phyloP scores from a whole-genome alignment of 2,888 invertebrate species.

The Aromia moschata region DNA sequence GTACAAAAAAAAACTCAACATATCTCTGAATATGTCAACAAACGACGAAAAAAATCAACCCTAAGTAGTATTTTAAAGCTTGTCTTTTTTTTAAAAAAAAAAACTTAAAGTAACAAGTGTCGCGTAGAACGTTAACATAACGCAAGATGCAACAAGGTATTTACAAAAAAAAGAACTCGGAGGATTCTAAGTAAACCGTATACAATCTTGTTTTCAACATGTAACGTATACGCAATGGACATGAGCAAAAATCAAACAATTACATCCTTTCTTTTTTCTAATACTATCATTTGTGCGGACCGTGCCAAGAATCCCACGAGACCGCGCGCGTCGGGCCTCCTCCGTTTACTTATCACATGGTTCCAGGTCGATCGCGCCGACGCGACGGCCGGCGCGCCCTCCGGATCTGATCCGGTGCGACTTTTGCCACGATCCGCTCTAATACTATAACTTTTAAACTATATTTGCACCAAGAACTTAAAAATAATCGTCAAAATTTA shows the following conservation, averaged over 20 bases:
- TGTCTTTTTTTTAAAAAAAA: conserved; percentile 37
- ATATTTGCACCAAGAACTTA: conserved; percentile 50
- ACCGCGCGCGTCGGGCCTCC: neutral
- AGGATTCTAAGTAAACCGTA: conserved; percentile 38
- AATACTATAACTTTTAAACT: conserved; percentile 40
- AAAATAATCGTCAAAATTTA: conserved; percentile 34
- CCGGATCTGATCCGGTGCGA: conserved; percentile 2
- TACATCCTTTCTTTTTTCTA: conserved; percentile 30
- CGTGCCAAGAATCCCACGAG: conserved; percentile 14
- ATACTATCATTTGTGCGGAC: conserved; percentile 30
- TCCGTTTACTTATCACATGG: neutral
- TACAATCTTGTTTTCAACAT: too few relatives aligned
- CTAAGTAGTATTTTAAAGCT: conserved; percentile 46
- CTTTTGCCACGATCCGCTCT: conserved; percentile 27
- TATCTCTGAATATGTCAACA: conserved; percentile 41
- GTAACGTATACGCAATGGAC: conserved; percentile 38
- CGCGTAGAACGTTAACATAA: conserved; percentile 50
- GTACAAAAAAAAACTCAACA: conserved; percentile 43
- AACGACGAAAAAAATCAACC: conserved; percentile 40
- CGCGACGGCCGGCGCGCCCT: neutral
- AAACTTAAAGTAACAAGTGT: conserved; percentile 50
- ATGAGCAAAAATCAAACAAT: conserved; percentile 40
- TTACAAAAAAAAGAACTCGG: conserved; percentile 34
- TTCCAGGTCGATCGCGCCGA: neutral
- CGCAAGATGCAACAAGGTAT: conserved; percentile 45